Evolutionary conservation across 2,797 vertebrate species (phyloP).

Genomic region (Alauda arvensis): DNA sequence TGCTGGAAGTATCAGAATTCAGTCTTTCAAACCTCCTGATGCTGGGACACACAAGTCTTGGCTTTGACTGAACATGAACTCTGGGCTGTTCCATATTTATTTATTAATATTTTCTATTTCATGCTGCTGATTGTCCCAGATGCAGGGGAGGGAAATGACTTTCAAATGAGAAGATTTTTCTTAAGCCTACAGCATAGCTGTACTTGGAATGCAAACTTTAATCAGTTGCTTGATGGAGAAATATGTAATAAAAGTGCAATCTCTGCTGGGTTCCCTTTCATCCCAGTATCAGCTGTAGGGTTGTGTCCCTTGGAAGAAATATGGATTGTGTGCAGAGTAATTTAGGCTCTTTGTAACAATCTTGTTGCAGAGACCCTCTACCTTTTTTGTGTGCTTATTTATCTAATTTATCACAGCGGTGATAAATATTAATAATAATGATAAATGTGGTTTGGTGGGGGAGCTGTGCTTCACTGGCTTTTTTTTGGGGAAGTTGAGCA

Average conservation of each 20-base stretch:
- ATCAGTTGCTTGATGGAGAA: conserved; percentile 23
- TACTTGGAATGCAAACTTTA: conserved; percentile 8
- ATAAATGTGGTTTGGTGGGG: not conserved
- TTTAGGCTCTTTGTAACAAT: not conserved
- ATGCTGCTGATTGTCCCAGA: conserved; percentile 15
- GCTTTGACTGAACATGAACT: not conserved
- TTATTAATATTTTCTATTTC: conserved; percentile 28
- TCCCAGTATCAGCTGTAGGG: not conserved
- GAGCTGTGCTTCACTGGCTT: not conserved
- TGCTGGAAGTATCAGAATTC: not conserved
- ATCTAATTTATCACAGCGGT: not conserved
- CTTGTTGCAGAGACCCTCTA: not conserved
- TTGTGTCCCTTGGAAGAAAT: not conserved
- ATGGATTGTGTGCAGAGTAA: not conserved
- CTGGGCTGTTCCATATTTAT: conserved; percentile 32
- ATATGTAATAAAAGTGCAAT: not conserved
- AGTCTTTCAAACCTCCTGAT: not conserved
- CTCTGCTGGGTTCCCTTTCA: not conserved
- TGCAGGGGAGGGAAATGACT: conserved; percentile 26
- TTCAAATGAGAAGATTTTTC: conserved; percentile 53
- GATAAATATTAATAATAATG: not conserved
- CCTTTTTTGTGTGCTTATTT: not conserved
- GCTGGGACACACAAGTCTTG: not conserved
- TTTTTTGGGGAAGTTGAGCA: not conserved
- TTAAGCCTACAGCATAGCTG: conserved; percentile 13